A percentile compares a stretch with the other conserved stretches of the same genome.
These are phyloP conservation scores for Sceloporus undulatus DNA, from an alignment of 2,113 vertebrate genomes.

Conservation along the genomic window DNA sequence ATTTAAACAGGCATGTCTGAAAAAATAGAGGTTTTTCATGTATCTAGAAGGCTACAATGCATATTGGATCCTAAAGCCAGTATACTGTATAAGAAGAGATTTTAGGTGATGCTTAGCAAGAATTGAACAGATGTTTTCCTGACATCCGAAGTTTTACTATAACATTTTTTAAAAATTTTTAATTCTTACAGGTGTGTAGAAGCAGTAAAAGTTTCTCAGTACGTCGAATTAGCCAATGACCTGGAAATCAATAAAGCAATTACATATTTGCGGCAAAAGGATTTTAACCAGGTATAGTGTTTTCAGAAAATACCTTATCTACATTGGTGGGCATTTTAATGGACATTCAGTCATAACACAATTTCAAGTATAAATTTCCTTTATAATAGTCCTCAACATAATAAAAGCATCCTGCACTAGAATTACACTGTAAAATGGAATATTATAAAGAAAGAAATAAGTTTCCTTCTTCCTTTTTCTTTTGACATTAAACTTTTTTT, in stretches of 20 bases:
- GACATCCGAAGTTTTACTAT: neutral
- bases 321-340: neutral
- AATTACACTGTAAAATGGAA: neutral
- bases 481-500: neutral
- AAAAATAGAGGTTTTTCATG: neutral
- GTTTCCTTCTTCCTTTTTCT: neutral
- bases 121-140: neutral
- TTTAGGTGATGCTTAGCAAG: neutral
- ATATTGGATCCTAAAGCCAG: neutral
- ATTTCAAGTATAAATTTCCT: neutral
- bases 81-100: neutral
- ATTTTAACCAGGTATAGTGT: slow-evolving; percentile 91
- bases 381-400: neutral
- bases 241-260: slow-evolving; percentile 98
- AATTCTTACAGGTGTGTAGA: slow-evolving; percentile 91
- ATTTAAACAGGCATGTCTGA: neutral
- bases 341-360: neutral
- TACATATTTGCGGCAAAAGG: slow-evolving; percentile 93
- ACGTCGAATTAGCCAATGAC: slow-evolving; percentile 95
- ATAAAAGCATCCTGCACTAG: neutral
- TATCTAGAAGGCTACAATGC: neutral
- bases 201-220: slow-evolving; percentile 92
- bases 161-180: slow-evolving; percentile 4
- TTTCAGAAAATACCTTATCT: neutral
- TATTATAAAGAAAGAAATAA: neutral